Evolutionary conservation across 2,888 invertebrate genomes (phyloP).

Genomic region (Agrochola lychnidis): DNA sequence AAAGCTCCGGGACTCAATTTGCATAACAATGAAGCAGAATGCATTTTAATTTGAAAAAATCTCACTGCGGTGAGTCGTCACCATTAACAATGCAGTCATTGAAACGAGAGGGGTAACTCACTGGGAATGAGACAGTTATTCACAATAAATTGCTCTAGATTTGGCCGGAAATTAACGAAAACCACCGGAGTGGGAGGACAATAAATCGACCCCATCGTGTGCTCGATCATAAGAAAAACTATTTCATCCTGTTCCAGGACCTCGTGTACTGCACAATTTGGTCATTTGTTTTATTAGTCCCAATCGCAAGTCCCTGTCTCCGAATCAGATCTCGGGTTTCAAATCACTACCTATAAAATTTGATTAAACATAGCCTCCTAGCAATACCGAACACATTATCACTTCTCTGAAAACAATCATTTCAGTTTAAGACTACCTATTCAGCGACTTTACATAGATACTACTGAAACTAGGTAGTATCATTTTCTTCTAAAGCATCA

Average conservation of each 20-base stretch:
- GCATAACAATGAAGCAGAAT: slow-evolving; percentile 76
- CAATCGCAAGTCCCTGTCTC: slow-evolving; percentile 32
- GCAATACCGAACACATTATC: slow-evolving; percentile 12
- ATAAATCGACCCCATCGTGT: slow-evolving; percentile 77
- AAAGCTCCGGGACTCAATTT: slow-evolving; percentile 72
- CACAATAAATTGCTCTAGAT: slow-evolving; percentile 79
- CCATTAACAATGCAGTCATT: slow-evolving; percentile 74
- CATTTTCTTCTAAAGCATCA: not conserved
- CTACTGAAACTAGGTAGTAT: not conserved
- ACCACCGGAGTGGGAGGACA: slow-evolving; percentile 78
- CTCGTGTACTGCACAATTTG: slow-evolving; percentile 76
- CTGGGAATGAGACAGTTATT: slow-evolving; percentile 73
- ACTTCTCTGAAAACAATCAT: slow-evolving; percentile 3
- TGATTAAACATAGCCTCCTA: slow-evolving; percentile 7
- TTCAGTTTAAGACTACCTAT: slow-evolving; percentile 2
- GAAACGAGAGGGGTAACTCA: slow-evolving; percentile 71
- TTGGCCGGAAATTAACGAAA: slow-evolving; percentile 82
- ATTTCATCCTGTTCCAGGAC: slow-evolving; percentile 80
- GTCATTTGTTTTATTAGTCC: slow-evolving; percentile 75
- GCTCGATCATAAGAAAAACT: slow-evolving; percentile 78
- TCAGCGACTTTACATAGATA: not conserved
- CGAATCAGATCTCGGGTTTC: slow-evolving; percentile 34
- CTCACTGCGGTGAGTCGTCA: slow-evolving; percentile 64
- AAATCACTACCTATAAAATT: slow-evolving; percentile 23
- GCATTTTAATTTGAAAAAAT: slow-evolving; percentile 79